Base-by-base conservation (phyloP, 1,140 invertebrate species). In the Stratiolaelaps scimitus region DNA sequence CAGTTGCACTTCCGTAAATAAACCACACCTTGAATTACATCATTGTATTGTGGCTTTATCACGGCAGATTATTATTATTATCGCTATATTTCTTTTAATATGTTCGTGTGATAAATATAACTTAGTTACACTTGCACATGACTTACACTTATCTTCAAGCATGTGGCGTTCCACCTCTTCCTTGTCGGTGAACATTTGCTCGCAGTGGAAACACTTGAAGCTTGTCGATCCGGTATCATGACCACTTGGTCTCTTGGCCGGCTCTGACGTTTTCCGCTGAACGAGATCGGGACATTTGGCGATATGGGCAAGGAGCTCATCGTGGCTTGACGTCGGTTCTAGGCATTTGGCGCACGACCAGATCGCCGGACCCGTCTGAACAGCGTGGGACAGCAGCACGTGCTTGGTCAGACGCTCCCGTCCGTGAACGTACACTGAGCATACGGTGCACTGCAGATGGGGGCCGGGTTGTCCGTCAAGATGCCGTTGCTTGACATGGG, bases 371-470 rank as follows among this genome's bases (percentile, higher is more conserved):
- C 71, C 72, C 28, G 72, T 72, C 46, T 72, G 72, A 2, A 72
- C 72, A 60, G 71, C 71, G 69, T 72, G 72, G 44, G 71, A 70
- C 1, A 70, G 44, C 67, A 73, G 66, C 20, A 72, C 72, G 64
- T 72, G 72, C 44, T 72, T 72, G 2, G 67, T 71, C 19, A 72
- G 64, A 20, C 72, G 66, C n/a, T 72, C 72, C 23, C 69, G 68
- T 4, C 72, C 72, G 65, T 70, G 70, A 7, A 72, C 66, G 60
- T 72, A 69, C 13, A 72, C 72, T 34, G 68, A 70, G 65, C 72
- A 72, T 23, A 71, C 72, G 29, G 68, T 69, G 64, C 72, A 72
- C 48, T 72, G 71, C n/a, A 72, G 65, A 65, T 72, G 72, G 26
- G 72, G 72, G 4, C 68, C 68, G 17, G 69, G 68, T 40, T 68